Percentiles rank a stretch among this genome's conserved stretches.
Conservation (phyloP, 2,113 vertebrate species). For the Hemicordylus capensis region DNA sequence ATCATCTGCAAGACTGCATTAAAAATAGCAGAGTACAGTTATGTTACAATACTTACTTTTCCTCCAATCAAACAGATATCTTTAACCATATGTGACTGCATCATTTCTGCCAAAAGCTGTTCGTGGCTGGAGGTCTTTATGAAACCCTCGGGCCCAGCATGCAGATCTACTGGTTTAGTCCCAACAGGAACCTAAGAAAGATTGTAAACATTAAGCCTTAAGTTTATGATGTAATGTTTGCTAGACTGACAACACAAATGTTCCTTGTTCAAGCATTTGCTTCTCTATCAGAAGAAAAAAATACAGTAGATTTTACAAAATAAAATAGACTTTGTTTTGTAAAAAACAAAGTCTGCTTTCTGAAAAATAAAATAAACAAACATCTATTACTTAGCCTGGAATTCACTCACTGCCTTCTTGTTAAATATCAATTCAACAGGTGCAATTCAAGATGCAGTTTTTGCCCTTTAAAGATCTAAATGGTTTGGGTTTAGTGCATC, state of each 20-base stretch:
- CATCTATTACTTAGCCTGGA: neutral
- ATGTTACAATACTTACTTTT: conserved; percentile 83
- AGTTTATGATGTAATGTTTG: neutral
- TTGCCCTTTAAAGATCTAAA: neutral
- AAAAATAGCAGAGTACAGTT: neutral
- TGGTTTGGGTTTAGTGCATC: neutral
- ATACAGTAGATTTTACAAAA: neutral
- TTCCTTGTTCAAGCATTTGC: neutral
- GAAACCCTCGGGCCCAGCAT: conserved; percentile 75
- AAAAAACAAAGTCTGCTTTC: neutral
- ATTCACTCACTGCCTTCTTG: neutral
- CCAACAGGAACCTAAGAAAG: conserved; percentile 86
- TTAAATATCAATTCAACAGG: neutral
- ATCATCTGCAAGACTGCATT: neutral
- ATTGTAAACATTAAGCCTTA: neutral
- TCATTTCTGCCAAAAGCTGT: conserved; percentile 90
- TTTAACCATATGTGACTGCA: conserved; percentile 95
- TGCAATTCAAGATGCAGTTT: neutral
- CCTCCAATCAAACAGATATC: conserved; percentile 95
- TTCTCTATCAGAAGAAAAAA: neutral
- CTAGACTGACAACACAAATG: neutral
- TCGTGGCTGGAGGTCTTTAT: conserved; percentile 88
- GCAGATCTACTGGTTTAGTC: conserved; percentile 67
- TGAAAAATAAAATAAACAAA: neutral
- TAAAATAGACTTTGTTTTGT: too few species aligned